Base-by-base conservation (phyloP, 2,797 vertebrate species). In the Cossypha dichroa region DNA sequence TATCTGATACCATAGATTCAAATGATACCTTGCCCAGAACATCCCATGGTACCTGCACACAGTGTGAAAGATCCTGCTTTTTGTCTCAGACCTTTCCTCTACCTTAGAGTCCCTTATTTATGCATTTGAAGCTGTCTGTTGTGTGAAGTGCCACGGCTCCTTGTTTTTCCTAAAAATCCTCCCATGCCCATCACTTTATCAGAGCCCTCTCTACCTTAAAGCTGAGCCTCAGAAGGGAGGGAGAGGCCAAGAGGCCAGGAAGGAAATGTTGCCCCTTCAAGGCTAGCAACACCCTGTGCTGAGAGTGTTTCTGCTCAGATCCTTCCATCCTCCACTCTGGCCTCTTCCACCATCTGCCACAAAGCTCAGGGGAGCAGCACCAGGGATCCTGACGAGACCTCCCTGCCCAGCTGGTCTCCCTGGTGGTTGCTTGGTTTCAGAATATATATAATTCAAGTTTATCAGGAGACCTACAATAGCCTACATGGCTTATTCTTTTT, bases 241-340 rank as follows among this genome's bases (percentile, higher is more conserved):
- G 31, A 79, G 18, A 80, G 15, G 20, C 29, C 56, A 81, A 62
- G 45, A 70, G 15, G 28, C 26, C 33, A 1, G 60, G 13, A 5
- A 6, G n/a, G 7, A 76, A 56, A 74, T 28, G 19, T 15, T 85
- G 4, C 5, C 51, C 7, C 33, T 82, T 69, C 38, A 51, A n/a
- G 33, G 6, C 33, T 23, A n/a, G 5, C 11, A 25, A 33, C n/a
- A 45, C 6, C 15, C 8, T 22, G 7, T 2, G 0, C 6, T 43
- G 52, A 43, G 10, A 11, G 10, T 26, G 9, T 52, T 88, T 46
- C 51, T 78, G 31, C 46, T n/a, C 3, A 3, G 23, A 78, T 38
- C 31, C 33, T 72, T 67, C 59, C 34, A 80, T 25, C 7, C 48
- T 84, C 45, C 21, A 25, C 26, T 73, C 33, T 4, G 2, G 25